A percentile compares a stretch with the other conserved stretches of the same genome.
phyloP scores from a whole-genome alignment of 37 sponge, comb jelly and placozoan genomes.

The Hormiphora californensis region DNA sequence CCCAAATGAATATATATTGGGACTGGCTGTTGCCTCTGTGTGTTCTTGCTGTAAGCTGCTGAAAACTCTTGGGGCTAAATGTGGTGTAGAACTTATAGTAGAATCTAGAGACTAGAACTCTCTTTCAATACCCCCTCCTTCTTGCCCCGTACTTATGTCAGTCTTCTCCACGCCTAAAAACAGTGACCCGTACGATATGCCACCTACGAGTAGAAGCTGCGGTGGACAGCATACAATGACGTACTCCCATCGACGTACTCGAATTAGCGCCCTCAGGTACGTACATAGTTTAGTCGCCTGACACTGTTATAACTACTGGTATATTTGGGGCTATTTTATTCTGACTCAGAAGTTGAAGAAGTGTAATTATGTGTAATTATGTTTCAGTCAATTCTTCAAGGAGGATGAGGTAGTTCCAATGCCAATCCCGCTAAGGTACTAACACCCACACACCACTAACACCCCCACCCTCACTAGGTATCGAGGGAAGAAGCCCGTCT shows the following conservation, averaged over 20 bases:
- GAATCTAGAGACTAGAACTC: too few relatives aligned
- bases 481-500: neutral
- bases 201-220: conserved; percentile 61
- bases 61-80: too few relatives aligned
- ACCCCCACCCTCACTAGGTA: neutral
- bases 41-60: too few relatives aligned
- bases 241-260: conserved; percentile 61
- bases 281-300: too few relatives aligned
- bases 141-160: conserved; percentile 47
- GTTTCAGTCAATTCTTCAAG: conserved; percentile 47
- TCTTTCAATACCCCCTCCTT: too few relatives aligned
- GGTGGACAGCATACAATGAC: conserved; percentile 86
- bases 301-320: too few relatives aligned
- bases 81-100: too few relatives aligned
- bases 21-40: too few relatives aligned
- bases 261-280: conserved; percentile 66
- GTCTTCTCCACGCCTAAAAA: conserved; percentile 40
- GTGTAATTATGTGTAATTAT: neutral
- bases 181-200: conserved; percentile 56
- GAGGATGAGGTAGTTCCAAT: conserved; percentile 4
- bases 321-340: too few relatives aligned
- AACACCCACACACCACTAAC: neutral
- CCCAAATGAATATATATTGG: too few relatives aligned
- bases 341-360: too few relatives aligned
- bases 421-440: conserved; percentile 48